phyloP scores from a whole-genome alignment of 2,797 vertebrate species.

The Coluber constrictor region DNA sequence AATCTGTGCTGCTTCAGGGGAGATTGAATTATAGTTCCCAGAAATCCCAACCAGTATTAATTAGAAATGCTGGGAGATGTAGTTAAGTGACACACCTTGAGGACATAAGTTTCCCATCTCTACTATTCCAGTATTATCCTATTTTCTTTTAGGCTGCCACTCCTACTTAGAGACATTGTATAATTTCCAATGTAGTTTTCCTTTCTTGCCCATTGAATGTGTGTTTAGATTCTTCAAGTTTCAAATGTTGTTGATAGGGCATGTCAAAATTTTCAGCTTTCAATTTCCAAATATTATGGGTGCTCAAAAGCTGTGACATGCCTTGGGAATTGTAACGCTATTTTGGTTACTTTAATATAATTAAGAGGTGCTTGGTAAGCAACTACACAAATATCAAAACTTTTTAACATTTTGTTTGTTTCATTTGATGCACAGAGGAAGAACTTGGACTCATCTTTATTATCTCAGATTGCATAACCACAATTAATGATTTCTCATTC shows the following conservation, averaged over 20 bases:
- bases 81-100: background rate
- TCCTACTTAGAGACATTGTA: background rate
- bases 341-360: background rate
- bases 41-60: background rate
- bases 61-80: background rate
- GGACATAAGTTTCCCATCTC: background rate
- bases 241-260: background rate
- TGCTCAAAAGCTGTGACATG: background rate
- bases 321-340: background rate
- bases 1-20: background rate
- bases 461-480: background rate
- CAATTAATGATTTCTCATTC: background rate
- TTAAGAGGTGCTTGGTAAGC: background rate
- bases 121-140: background rate
- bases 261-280: background rate
- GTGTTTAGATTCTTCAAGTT: background rate
- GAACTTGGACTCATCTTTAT: background rate
- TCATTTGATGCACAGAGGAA: background rate
- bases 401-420: background rate
- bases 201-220: background rate
- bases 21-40: background rate
- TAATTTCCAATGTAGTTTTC: background rate
- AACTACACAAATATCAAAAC: too few relatives aligned
- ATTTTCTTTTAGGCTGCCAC: background rate
- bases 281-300: too few relatives aligned